Evolutionary conservation across 2,888 invertebrate genomes (phyloP), one percentile per base, ranked within the genome.

Genomic region (Mesorhabditis belari): DNA sequence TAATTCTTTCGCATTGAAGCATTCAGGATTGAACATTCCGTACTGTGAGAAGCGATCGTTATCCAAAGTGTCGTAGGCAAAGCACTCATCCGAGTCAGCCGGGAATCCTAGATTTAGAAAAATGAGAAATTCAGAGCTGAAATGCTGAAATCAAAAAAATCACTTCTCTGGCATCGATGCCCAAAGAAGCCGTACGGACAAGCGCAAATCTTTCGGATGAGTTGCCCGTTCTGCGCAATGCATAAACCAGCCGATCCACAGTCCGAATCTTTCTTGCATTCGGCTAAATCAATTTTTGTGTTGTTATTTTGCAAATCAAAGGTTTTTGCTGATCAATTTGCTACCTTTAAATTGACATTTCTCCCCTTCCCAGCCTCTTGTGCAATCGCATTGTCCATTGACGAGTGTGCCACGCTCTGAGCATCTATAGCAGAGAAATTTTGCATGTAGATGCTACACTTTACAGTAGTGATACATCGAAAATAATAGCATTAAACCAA

Each of bases 311-410:
- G n/a, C n/a, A n/a, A n/a, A n/a, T n/a, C n/a, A n/a, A n/a, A n/a
- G n/a, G n/a, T n/a, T n/a, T n/a, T n/a, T 17, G 44, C 12, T 35
- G n/a, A 35, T 17, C 44, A 9, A 9, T 35, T 35, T 35, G 12
- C 19, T 6, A 82, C 83, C 81, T 75, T 79, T 74, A 82, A 88
- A 91, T 84, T 94, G 91, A 80, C 94, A 95, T 27, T 88, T 86
- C 0, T 87, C 80, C 0, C 94, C 94, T 68, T 88, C 88, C 83
- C 87, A 90, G 75, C 90, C 86, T 19, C 64, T 70, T 29, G 82
- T 76, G 67, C 84, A 85, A 17, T 69, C 62, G 62, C 78, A 78
- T 6, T 60, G 55, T 27, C 65, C 64, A 54, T 44, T 44, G 21
- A 65, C 57, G 17, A n/a, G 21, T 35, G 44, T 35, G 44, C 44